Conservation (phyloP, 2,113 vertebrate genomes). For the Merops nubicus region DNA sequence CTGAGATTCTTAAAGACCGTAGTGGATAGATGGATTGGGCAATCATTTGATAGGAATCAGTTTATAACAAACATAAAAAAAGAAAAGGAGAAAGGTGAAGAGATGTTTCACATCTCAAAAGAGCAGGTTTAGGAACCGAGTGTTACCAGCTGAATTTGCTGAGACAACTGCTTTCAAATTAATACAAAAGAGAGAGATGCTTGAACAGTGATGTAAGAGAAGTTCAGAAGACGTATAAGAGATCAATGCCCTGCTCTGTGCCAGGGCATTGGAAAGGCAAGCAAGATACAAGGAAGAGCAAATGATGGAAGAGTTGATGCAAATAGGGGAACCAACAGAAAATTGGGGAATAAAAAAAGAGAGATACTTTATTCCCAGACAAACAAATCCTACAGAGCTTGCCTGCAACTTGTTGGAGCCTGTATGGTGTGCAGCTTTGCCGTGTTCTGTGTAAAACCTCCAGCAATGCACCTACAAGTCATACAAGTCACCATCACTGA, state of each 20-base stretch:
- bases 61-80: not conserved
- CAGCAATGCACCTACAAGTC: not conserved
- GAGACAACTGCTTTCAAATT: not conserved
- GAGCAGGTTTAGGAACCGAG: not conserved
- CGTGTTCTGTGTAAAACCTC: not conserved
- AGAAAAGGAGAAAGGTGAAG: not conserved
- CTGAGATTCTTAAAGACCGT: not conserved
- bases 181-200: not conserved
- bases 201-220: not conserved
- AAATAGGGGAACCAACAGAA: accelerated
- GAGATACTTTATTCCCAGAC: not conserved
- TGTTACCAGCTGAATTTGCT: not conserved
- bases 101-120: not conserved
- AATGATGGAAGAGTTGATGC: not conserved
- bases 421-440: not conserved
- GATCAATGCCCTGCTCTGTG: not conserved
- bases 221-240: not conserved
- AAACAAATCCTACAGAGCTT: not conserved
- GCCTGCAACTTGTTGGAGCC: not conserved
- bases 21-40: conserved; percentile 24
- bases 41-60: conserved; percentile 59
- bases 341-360: not conserved
- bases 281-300: not conserved
- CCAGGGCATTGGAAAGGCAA: not conserved
- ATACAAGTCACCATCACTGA: not conserved